Evolutionary conservation across 2,888 invertebrate genomes (phyloP).

Genomic region (Helleia helle): DNA sequence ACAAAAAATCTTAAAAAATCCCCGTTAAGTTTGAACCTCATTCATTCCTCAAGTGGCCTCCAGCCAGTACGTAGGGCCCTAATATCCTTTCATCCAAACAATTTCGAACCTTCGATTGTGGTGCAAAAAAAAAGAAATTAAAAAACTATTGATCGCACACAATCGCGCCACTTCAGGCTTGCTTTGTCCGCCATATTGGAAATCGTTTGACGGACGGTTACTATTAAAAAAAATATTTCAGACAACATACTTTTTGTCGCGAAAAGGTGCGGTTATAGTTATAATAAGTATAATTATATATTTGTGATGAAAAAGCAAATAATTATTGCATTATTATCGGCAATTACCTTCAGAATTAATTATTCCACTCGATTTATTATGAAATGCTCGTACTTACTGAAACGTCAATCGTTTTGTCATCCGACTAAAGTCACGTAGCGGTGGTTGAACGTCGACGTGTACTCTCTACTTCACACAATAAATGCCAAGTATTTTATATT

Average conservation of each 20-base stretch:
- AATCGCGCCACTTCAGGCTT: constrained; percentile 60
- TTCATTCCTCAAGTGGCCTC: constrained; percentile 60
- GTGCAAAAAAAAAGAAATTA: constrained; percentile 51
- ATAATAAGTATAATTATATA: neutral
- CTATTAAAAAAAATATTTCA: constrained; percentile 9
- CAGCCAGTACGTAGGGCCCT: constrained; percentile 41
- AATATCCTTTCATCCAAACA: constrained; percentile 64
- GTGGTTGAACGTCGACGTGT: too few species aligned
- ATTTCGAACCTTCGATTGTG: constrained; percentile 58
- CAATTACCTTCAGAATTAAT: too few species aligned
- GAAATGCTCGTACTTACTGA: too few species aligned
- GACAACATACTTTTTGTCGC: neutral
- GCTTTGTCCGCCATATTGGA: constrained; percentile 66
- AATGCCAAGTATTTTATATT: too few species aligned
- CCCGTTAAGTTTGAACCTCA: constrained; percentile 55
- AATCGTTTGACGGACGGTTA: constrained; percentile 50
- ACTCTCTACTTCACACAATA: too few species aligned
- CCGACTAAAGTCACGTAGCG: too few species aligned
- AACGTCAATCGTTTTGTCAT: too few species aligned
- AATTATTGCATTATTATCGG: too few species aligned
- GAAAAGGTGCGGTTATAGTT: neutral
- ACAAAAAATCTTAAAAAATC: constrained; percentile 53
- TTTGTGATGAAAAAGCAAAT: too few species aligned
- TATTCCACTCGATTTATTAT: too few species aligned
- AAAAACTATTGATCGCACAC: constrained; percentile 65